Evolutionary conservation across 2,113 vertebrate genomes (phyloP).

Genomic region (Rhea americana): DNA sequence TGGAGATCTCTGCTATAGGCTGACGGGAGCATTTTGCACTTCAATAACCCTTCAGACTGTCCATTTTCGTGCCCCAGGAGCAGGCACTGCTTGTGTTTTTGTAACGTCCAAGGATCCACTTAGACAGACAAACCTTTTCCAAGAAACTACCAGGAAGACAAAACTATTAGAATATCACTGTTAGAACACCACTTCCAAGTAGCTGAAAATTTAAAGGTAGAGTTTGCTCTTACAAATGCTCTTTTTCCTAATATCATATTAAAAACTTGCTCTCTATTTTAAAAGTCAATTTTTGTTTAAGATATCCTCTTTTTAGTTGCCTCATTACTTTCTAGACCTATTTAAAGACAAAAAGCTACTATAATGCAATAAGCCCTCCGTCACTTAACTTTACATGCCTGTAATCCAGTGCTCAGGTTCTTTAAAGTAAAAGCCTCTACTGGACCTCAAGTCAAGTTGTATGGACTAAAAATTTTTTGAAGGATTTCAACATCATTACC

Average conservation of each 20-base stretch:
- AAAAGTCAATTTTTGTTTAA: background rate
- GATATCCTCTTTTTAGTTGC: fast-evolving
- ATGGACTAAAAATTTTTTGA: background rate
- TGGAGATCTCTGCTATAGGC: background rate
- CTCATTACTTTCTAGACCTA: background rate
- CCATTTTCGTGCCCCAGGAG: background rate
- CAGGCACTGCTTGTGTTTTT: background rate
- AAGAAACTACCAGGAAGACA: background rate
- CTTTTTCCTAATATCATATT: background rate
- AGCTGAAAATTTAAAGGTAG: background rate
- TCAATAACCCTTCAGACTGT: background rate
- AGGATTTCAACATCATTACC: constrained; percentile 4
- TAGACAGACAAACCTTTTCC: background rate
- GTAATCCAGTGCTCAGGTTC: background rate
- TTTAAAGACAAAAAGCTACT: background rate
- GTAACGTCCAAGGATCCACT: background rate
- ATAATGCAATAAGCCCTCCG: background rate
- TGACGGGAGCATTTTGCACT: background rate
- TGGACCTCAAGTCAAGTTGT: background rate
- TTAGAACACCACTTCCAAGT: background rate
- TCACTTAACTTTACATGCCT: background rate
- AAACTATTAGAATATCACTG: background rate
- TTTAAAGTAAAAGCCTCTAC: background rate
- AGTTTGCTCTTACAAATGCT: fast-evolving
- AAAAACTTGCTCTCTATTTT: background rate